A percentile compares a stretch with the other conserved stretches of the same genome.
phyloP scores from a whole-genome alignment of 2,113 vertebrate species.

The Erythrolamprus reginae region DNA sequence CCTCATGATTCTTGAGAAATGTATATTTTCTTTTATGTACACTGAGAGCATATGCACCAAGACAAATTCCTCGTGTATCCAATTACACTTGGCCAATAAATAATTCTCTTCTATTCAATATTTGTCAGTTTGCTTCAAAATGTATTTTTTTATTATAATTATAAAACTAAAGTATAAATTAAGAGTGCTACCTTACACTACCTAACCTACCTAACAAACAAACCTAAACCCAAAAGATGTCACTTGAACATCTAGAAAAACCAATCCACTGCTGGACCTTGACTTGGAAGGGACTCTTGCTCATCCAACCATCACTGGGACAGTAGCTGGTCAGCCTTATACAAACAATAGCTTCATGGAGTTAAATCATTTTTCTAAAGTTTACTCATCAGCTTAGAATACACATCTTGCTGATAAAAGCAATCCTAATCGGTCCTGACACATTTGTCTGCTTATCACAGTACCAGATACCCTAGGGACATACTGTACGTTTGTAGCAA shows the following conservation, averaged over 20 bases:
- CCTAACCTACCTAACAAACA: too few species aligned
- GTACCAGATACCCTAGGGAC: background rate
- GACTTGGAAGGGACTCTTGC: background rate
- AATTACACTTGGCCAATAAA: too few species aligned
- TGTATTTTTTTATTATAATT: background rate
- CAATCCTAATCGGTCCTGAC: background rate
- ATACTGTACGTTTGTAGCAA: background rate
- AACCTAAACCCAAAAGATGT: background rate
- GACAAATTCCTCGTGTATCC: too few species aligned
- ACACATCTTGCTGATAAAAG: background rate
- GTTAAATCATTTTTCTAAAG: background rate
- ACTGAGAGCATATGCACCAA: too few species aligned
- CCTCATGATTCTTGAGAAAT: too few species aligned
- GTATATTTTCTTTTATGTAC: too few species aligned
- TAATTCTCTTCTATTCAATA: too few species aligned
- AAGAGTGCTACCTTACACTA: background rate
- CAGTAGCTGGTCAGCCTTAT: background rate
- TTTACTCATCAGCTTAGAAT: background rate
- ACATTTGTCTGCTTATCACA: conserved; percentile 9
- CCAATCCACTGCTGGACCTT: background rate
- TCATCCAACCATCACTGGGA: background rate
- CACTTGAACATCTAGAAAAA: background rate
- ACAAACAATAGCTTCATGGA: background rate
- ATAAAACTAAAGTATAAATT: background rate
- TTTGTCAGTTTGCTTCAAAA: background rate